Conservation (phyloP, 2,797 vertebrate genomes). For the Periparus ater region DNA sequence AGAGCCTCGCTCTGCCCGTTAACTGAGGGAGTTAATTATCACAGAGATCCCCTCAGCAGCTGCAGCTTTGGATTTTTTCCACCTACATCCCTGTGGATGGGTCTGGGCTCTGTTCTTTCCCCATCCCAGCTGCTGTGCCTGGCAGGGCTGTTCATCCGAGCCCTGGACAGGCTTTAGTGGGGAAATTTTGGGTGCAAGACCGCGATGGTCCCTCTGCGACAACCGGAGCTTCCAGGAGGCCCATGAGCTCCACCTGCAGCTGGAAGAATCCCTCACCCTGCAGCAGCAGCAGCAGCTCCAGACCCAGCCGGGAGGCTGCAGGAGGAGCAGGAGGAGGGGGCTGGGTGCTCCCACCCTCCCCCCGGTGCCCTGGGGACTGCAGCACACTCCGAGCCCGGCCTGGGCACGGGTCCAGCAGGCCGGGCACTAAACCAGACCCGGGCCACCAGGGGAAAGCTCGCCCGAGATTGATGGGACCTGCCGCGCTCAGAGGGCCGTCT, state of each 20-base stretch:
- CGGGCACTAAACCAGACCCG: not conserved
- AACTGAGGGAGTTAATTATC: not conserved
- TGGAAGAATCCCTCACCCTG: not conserved
- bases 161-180: not conserved
- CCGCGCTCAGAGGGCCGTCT: conserved; percentile 29
- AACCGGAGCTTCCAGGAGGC: not conserved
- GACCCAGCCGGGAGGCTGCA: too few species aligned
- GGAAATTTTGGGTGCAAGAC: not conserved
- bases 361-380: fast-evolving
- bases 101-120: not conserved
- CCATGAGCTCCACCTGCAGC: not conserved
- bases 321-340: not conserved
- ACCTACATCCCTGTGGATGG: not conserved
- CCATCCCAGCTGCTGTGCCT: not conserved
- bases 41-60: not conserved
- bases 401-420: not conserved
- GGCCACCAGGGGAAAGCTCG: not conserved
- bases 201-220: fast-evolving
- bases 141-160: fast-evolving
- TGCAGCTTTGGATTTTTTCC: not conserved
- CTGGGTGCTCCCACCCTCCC: not conserved
- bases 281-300: not conserved
- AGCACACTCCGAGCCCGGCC: not conserved
- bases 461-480: conserved; percentile 60
- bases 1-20: not conserved